A percentile compares a stretch with the other conserved stretches of the same genome.
Conservation (phyloP, 2,797 vertebrate species). For the Helicolenus hilgendorfi region DNA sequence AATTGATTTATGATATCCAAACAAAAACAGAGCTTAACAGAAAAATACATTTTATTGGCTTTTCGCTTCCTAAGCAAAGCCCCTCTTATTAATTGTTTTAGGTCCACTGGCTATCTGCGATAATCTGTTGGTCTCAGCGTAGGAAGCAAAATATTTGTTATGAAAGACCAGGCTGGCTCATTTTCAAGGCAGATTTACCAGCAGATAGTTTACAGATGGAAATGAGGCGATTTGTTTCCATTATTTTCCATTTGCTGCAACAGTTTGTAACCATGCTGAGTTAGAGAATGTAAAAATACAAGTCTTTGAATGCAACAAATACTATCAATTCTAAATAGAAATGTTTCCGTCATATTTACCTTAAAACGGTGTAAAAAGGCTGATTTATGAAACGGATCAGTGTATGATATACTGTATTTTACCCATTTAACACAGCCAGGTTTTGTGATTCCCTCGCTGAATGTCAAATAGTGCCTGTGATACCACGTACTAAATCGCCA, state of each 20-base stretch:
- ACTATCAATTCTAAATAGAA: background rate
- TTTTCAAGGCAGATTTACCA: constrained; percentile 85
- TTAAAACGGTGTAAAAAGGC: background rate
- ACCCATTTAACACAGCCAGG: constrained; percentile 13
- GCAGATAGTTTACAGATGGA: constrained; percentile 79
- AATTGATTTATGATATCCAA: constrained; percentile 83
- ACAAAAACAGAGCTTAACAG: constrained; percentile 71
- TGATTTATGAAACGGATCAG: constrained; percentile 5
- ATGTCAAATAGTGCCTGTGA: constrained; percentile 50
- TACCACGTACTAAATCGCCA: constrained; percentile 61
- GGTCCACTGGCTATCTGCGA: constrained; percentile 83
- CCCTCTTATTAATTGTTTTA: constrained; percentile 86
- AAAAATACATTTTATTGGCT: constrained; percentile 75
- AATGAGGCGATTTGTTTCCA: constrained; percentile 73
- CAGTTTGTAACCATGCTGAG: constrained; percentile 40
- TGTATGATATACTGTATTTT: constrained; percentile 3
- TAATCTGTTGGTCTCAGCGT: constrained; percentile 83
- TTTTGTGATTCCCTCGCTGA: constrained; percentile 32
- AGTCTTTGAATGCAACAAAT: constrained; percentile 5
- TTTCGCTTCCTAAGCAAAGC: constrained; percentile 81
- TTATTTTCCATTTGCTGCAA: constrained; percentile 68
- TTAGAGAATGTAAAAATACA: constrained; percentile 27
- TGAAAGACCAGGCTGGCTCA: constrained; percentile 82
- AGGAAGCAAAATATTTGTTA: constrained; percentile 85
- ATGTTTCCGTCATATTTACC: background rate